phyloP scores from a whole-genome alignment of 2,888 invertebrate genomes.

The Stenurella melanura region DNA sequence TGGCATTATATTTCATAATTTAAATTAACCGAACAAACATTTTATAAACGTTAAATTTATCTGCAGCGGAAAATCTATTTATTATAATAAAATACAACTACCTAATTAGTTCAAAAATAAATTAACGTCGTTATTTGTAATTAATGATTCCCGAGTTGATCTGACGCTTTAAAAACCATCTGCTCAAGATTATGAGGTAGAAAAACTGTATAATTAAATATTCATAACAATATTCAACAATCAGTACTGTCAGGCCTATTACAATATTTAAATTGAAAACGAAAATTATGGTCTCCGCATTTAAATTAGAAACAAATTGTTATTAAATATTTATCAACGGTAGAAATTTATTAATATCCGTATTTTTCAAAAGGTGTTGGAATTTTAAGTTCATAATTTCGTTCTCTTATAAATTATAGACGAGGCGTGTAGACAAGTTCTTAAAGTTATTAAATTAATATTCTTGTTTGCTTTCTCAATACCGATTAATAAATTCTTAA shows the following conservation, averaged over 20 bases:
- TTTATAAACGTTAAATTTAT: slow-evolving; percentile 53
- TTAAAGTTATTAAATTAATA: slow-evolving; percentile 64
- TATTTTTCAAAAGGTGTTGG: slow-evolving; percentile 18
- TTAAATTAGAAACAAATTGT: slow-evolving; percentile 14
- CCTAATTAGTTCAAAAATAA: slow-evolving; percentile 59
- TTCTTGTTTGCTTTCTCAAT: slow-evolving; percentile 59
- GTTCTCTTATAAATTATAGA: slow-evolving; percentile 52
- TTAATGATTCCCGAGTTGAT: slow-evolving; percentile 56
- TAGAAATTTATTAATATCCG: slow-evolving; percentile 6
- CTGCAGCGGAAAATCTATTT: slow-evolving; percentile 52
- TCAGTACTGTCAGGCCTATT: slow-evolving; percentile 23
- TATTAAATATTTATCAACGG: slow-evolving; percentile 8
- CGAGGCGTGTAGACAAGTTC: slow-evolving; percentile 58
- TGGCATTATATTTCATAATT: slow-evolving; percentile 43
- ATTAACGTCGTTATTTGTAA: slow-evolving; percentile 57
- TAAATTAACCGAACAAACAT: slow-evolving; percentile 51
- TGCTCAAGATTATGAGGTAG: slow-evolving; percentile 28
- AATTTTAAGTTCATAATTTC: slow-evolving; percentile 32
- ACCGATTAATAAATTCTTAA: slow-evolving; percentile 61
- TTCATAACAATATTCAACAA: slow-evolving; percentile 24
- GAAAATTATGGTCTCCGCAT: slow-evolving; percentile 26
- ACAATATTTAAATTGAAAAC: slow-evolving; percentile 32
- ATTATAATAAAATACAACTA: slow-evolving; percentile 51
- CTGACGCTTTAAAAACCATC: slow-evolving; percentile 37
- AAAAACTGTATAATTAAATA: slow-evolving; percentile 33